Conservation (phyloP, 2,113 vertebrate genomes). For the Procapra przewalskii region DNA sequence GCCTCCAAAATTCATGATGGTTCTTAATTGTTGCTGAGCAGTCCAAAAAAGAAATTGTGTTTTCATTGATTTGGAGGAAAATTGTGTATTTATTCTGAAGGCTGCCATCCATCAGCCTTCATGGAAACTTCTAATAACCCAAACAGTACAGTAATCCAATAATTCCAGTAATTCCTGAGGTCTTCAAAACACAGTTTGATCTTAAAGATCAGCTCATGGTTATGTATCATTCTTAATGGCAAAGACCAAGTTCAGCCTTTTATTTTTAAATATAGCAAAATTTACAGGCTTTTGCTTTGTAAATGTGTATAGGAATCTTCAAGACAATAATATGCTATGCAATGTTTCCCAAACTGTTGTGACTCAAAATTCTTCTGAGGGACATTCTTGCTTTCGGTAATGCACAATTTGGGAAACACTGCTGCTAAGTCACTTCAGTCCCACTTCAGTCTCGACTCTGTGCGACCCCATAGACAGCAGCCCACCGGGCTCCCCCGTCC, state of each 20-base stretch:
- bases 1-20: not conserved
- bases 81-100: not conserved
- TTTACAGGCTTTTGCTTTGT: not conserved
- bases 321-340: not conserved
- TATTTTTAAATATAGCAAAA: not conserved
- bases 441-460: no score
- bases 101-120: not conserved
- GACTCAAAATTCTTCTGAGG: not conserved
- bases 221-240: not conserved
- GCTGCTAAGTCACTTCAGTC: no score
- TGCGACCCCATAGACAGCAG: no score
- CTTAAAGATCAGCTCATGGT: not conserved
- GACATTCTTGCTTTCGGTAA: not conserved
- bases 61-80: conserved; percentile 20
- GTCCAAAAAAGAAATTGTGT: not conserved
- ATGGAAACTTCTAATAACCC: not conserved
- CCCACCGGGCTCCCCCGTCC: no score
- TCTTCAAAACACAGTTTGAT: not conserved
- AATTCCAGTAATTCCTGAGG: not conserved
- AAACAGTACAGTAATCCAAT: not conserved
- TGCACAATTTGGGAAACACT: not conserved
- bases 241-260: not conserved
- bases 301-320: not conserved
- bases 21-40: not conserved
- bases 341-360: not conserved